A percentile compares a stretch with the other conserved stretches of the same genome.
These are phyloP conservation scores for Corythornis vintsioides DNA, from an alignment of 2,113 vertebrate species.

Conservation along the genomic window DNA sequence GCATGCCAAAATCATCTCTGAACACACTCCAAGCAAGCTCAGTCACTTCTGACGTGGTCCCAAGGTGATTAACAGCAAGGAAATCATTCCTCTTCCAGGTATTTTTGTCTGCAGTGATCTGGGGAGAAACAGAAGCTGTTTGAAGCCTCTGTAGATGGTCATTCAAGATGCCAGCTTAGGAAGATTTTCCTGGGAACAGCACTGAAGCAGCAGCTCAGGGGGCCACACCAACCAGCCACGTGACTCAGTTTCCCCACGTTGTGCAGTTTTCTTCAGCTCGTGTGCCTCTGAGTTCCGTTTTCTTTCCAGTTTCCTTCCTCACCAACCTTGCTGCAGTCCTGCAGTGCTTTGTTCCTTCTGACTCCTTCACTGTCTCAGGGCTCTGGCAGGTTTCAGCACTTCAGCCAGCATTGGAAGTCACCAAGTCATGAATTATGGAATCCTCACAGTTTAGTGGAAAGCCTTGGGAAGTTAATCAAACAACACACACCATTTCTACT, in stretches of 20 bases:
- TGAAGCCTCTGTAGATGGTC: not conserved
- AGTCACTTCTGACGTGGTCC: not conserved
- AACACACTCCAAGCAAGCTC: not conserved
- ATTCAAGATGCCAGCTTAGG: not conserved
- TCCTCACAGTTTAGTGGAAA: not conserved
- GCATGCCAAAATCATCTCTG: not conserved
- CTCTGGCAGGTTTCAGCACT: not conserved
- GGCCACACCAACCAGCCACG: fast-evolving
- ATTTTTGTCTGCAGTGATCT: not conserved
- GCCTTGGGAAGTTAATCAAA: not conserved
- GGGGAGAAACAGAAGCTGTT: not conserved
- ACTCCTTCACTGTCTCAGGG: not conserved
- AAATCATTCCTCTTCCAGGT: not conserved
- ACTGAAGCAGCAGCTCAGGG: not conserved
- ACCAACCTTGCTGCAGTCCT: not conserved
- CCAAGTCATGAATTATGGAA: not conserved
- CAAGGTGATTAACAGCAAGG: not conserved
- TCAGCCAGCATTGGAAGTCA: not conserved
- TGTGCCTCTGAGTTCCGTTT: slow-evolving; percentile 12
- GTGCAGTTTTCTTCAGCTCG: not conserved
- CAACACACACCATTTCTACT: not conserved
- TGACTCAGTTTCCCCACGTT: not conserved
- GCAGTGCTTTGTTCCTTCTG: not conserved
- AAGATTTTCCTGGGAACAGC: not conserved
- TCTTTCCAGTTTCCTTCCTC: not conserved